Conservation (phyloP, 2,888 invertebrate species). For the Amblyteles armatorius region DNA sequence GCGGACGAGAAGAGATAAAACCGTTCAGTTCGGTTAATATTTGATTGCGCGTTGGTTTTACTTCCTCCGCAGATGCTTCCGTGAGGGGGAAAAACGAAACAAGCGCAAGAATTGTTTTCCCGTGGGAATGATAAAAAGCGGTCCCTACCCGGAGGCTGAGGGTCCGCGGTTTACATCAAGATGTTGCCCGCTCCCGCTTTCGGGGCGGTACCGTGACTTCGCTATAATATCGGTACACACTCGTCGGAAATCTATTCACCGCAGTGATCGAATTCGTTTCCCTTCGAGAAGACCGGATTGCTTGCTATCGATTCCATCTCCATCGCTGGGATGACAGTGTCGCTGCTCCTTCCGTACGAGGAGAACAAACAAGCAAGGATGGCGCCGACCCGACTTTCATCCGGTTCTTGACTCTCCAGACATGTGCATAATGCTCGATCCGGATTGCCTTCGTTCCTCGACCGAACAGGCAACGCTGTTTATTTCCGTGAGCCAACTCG, state of each 20-base stretch:
- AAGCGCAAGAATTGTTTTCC: too few species aligned
- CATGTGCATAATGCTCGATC: conserved; percentile 19
- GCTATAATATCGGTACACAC: not conserved
- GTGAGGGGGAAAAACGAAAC: too few species aligned
- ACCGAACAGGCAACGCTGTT: conserved; percentile 70
- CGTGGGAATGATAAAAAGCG: too few species aligned
- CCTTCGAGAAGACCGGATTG: conserved; percentile 34
- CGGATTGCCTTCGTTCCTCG: conserved; percentile 39
- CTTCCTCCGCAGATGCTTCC: not conserved
- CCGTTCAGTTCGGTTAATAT: not conserved
- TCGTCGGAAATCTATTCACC: conserved; percentile 12
- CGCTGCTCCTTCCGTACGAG: not conserved
- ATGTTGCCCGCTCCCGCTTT: too few species aligned
- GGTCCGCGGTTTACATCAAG: too few species aligned
- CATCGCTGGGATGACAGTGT: not conserved
- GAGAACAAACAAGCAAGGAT: conserved; percentile 9
- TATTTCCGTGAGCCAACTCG: conserved; percentile 71
- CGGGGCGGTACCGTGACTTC: too few species aligned
- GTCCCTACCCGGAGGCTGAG: too few species aligned
- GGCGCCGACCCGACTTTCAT: conserved; percentile 23
- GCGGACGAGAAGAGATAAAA: not conserved
- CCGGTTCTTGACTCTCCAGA: not conserved
- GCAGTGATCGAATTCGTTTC: conserved; percentile 27
- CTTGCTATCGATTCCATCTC: conserved; percentile 29
- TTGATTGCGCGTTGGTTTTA: not conserved